Conservation (phyloP, 2,797 vertebrate genomes). For the Sebastes cheni region DNA sequence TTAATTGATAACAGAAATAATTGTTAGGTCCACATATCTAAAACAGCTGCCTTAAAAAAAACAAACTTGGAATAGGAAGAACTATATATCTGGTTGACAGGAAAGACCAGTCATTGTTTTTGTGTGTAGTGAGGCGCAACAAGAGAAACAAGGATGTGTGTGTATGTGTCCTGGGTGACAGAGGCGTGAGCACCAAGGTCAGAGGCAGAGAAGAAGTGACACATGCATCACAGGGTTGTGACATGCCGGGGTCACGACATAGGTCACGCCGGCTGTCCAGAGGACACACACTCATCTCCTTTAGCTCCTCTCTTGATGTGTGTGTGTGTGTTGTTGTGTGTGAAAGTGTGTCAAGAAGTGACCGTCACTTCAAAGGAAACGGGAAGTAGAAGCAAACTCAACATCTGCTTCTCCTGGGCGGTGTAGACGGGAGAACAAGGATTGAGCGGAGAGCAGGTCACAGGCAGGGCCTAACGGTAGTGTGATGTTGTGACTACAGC, state of each 20-base stretch:
- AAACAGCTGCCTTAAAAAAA: neutral
- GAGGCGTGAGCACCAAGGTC: conserved; percentile 76
- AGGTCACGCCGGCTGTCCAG: conserved; percentile 58
- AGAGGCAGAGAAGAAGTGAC: conserved; percentile 80
- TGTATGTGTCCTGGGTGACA: conserved; percentile 44
- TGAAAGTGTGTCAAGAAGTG: conserved; percentile 48
- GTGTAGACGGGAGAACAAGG: conserved; percentile 62
- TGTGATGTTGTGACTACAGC: conserved; percentile 90
- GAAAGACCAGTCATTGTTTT: conserved; percentile 15
- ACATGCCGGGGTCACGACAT: conserved; percentile 73
- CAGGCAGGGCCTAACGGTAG: conserved; percentile 85
- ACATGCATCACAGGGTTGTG: conserved; percentile 86
- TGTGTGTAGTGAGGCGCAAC: conserved; percentile 24
- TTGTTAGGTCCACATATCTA: neutral
- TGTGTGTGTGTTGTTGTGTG: conserved; percentile 16
- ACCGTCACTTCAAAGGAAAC: conserved; percentile 61
- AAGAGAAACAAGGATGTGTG: conserved; percentile 43
- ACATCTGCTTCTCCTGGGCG: conserved; percentile 35
- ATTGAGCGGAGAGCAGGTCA: conserved; percentile 86
- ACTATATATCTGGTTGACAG: conserved; percentile 2
- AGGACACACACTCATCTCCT: conserved; percentile 48
- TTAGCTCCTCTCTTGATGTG: conserved; percentile 4
- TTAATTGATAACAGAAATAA: neutral
- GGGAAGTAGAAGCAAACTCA: conserved; percentile 83
- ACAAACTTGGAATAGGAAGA: neutral